These are phyloP conservation scores for Drosophila hamatofila DNA, from an alignment of 2,888 invertebrate species.

Conservation along the genomic window DNA sequence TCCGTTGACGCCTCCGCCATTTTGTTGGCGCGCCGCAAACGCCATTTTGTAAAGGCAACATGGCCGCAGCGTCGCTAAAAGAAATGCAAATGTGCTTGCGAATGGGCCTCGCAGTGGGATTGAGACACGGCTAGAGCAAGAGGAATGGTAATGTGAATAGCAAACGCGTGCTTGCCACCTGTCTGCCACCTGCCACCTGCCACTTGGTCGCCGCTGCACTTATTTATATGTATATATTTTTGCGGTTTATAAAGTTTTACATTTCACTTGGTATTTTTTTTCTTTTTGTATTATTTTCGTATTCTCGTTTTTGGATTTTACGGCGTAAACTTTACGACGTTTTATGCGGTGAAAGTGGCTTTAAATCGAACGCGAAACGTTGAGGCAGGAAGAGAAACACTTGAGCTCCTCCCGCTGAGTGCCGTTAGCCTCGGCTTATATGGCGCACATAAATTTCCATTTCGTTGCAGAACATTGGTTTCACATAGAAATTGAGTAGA, in stretches of 20 bases:
- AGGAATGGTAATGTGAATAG: constrained; percentile 26
- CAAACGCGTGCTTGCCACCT: constrained; percentile 42
- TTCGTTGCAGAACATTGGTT: constrained; percentile 76
- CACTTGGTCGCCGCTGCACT: constrained; percentile 48
- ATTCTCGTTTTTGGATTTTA: constrained; percentile 51
- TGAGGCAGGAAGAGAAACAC: neutral
- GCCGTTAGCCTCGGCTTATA: constrained; percentile 51
- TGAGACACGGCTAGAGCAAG: constrained; percentile 4
- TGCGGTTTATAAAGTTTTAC: constrained; percentile 79
- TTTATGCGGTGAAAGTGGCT: constrained; percentile 78
- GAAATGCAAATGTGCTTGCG: constrained; percentile 59
- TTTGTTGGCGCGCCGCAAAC: constrained; percentile 78
- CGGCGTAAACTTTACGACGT: constrained; percentile 72
- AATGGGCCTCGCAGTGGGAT: constrained; percentile 18
- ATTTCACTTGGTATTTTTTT: constrained; percentile 57
- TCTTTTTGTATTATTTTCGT: constrained; percentile 9
- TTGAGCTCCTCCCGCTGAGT: constrained; percentile 34
- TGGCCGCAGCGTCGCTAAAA: constrained; percentile 53
- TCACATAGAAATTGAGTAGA: constrained; percentile 76
- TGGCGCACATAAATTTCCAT: constrained; percentile 75
- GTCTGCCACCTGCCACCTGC: constrained; percentile 36
- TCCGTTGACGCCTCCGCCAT: constrained; percentile 80
- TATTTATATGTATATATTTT: constrained; percentile 68
- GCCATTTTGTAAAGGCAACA: constrained; percentile 76
- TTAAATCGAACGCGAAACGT: constrained; percentile 48